These are phyloP conservation scores for Drosophila trichaetosa DNA, from an alignment of 2,888 invertebrate species.

Conservation along the genomic window DNA sequence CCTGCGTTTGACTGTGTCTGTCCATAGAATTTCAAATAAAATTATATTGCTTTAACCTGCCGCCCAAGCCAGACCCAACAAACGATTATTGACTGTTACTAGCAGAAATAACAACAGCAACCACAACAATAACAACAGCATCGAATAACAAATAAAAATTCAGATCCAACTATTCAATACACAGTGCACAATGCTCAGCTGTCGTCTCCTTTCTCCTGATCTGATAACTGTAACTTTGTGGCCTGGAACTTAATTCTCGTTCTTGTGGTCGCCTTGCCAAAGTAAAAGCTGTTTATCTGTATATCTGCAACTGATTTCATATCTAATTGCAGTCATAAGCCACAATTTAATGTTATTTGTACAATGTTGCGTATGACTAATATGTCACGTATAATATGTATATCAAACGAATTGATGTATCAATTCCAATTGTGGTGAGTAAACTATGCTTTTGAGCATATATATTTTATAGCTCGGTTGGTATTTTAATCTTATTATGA, in stretches of 20 bases:
- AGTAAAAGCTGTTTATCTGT: background rate
- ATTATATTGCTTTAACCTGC: constrained; percentile 56
- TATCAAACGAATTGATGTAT: background rate
- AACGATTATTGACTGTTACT: constrained; percentile 52
- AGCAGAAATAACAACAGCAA: background rate
- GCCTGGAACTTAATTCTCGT: constrained; percentile 8
- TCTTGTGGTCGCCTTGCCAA: background rate
- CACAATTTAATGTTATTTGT: background rate
- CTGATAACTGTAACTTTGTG: constrained; percentile 44
- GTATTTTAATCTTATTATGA: too few species aligned
- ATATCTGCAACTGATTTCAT: background rate
- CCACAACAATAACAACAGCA: background rate
- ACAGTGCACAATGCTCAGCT: background rate
- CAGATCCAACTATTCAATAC: background rate
- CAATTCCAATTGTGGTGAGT: background rate
- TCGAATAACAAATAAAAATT: constrained; percentile 2
- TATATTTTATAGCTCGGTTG: too few species aligned
- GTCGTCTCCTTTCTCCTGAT: constrained; percentile 3
- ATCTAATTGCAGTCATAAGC: background rate
- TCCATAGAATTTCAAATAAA: constrained; percentile 68
- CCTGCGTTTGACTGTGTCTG: constrained; percentile 22
- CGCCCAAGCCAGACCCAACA: constrained; percentile 51
- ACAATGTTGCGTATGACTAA: background rate
- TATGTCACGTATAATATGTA: background rate
- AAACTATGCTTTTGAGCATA: too few species aligned